Percentiles rank a stretch among this genome's conserved stretches.
Conservation (phyloP, 2,888 invertebrate genomes). For the Teleogryllus oceanicus region DNA sequence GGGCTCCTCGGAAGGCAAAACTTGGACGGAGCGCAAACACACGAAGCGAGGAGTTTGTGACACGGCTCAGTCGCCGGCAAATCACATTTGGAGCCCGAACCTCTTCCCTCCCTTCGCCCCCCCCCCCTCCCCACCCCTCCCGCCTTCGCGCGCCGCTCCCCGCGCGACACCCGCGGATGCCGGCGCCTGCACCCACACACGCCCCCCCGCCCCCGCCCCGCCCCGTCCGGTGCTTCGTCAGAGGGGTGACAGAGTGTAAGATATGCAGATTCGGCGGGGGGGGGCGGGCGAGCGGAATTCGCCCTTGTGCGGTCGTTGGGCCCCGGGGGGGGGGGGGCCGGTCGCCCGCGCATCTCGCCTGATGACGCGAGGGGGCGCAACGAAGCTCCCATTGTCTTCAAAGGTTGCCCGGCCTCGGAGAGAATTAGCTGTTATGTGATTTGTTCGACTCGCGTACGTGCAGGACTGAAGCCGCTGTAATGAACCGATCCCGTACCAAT, state of each 20-base stretch:
- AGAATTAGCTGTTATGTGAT: too few species aligned
- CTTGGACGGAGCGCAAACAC: too few species aligned
- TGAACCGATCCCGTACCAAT: too few species aligned
- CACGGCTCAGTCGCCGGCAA: background rate
- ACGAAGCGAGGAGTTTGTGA: background rate
- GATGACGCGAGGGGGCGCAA: too few species aligned
- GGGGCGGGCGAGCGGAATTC: background rate
- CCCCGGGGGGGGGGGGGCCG: too few species aligned
- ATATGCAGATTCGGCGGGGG: background rate
- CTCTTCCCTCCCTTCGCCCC: background rate
- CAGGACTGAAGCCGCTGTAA: too few species aligned
- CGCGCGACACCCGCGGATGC: background rate
- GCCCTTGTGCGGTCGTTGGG: background rate
- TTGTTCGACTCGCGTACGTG: too few species aligned
- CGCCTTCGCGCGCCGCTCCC: background rate
- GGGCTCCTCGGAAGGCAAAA: too few species aligned
- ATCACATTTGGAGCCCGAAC: constrained; percentile 1
- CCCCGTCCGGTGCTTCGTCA: background rate
- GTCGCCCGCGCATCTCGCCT: too few species aligned
- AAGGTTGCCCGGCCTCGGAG: too few species aligned
- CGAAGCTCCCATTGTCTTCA: too few species aligned
- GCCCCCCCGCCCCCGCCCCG: background rate
- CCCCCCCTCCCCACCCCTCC: background rate
- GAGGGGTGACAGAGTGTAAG: constrained; percentile 18
- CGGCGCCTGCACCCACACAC: background rate